These are phyloP conservation scores for Parapsyche elsis DNA, from an alignment of 1,140 invertebrate genomes.

Conservation along the genomic window DNA sequence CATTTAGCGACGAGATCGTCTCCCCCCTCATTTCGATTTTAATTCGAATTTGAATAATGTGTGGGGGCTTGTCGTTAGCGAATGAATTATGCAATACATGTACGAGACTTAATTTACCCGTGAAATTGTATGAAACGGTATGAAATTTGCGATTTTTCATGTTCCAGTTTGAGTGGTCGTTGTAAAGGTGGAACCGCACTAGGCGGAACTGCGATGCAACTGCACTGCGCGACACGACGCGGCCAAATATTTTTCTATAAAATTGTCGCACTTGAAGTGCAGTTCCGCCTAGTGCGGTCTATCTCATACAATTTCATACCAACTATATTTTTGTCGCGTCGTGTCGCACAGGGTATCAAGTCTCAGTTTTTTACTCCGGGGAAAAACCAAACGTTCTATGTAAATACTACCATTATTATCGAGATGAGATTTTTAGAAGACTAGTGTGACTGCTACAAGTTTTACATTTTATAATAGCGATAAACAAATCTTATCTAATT, in stretches of 20 bases:
- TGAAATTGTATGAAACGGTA: too few species aligned
- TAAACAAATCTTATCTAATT: too few species aligned
- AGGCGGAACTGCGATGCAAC: too few species aligned
- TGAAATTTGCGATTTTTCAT: not conserved
- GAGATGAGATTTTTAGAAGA: conserved; percentile 9
- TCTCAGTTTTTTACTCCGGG: conserved; percentile 19
- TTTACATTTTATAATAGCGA: too few species aligned
- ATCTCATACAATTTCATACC: too few species aligned
- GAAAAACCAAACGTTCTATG: conserved; percentile 32
- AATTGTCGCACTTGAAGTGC: too few species aligned
- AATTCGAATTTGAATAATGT: not conserved
- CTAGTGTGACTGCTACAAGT: conserved; percentile 24
- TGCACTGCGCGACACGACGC: too few species aligned
- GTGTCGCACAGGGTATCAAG: conserved; percentile 18
- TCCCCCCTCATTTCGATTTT: not conserved
- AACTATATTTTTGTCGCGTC: too few species aligned
- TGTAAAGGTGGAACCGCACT: too few species aligned
- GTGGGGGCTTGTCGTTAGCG: not conserved
- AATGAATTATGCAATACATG: not conserved
- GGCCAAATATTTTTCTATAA: too few species aligned
- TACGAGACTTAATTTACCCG: not conserved
- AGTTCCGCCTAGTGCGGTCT: too few species aligned
- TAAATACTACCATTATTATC: conserved; percentile 40
- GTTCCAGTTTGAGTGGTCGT: too few species aligned
- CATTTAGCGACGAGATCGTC: not conserved